Evolutionary conservation across 2,888 invertebrate species (phyloP), one percentile per base, ranked within the genome.

Genomic region (Nowickia ferox): DNA sequence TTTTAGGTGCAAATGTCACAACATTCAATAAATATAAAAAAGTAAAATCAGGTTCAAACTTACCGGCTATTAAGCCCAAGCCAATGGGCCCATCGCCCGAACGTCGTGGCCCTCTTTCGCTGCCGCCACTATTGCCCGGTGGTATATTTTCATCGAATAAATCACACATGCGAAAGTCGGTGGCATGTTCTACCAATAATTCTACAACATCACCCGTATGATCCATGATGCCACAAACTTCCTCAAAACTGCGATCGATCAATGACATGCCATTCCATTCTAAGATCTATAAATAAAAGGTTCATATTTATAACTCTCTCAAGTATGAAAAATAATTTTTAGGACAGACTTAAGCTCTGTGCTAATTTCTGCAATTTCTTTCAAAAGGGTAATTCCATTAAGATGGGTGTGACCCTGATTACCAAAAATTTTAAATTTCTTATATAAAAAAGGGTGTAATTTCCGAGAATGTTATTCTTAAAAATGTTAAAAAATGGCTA

Each of bases 261-360:
- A 98, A 94, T 0, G 97, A 96, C 84, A 97, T 95, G 0, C 98
- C 97, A 87, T 96, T 96, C 98, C 98, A 98, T 92, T 98, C 97
- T 86, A 98, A 93, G 76, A 98, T 97, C 96, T 96, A 79, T 1
- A 84, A 84, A 65, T 42, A 38, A 42, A 30, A 30, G 30, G 0
- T 30, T 30, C 11, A 10, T 13, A 42, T 61, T 17, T 61, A 1
- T 38, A 2, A n/a, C 2, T 57, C 53, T 13, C 1, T 19, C 11
- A 9, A 19, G 3, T 30, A 30, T 30, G 30, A 2, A 30, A 30
- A 30, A 30, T 30, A 30, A 30, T 30, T 30, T 30, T 30, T 30
- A 30, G 4, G 30, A 2, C 2, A 3, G 22, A 4, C 30, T 30
- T 4, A 30, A 6, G 6, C 6, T 30, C 2, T 22, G 22, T 2